Evolutionary conservation across 2,888 invertebrate species (phyloP).

Genomic region (Mamestra brassicae): DNA sequence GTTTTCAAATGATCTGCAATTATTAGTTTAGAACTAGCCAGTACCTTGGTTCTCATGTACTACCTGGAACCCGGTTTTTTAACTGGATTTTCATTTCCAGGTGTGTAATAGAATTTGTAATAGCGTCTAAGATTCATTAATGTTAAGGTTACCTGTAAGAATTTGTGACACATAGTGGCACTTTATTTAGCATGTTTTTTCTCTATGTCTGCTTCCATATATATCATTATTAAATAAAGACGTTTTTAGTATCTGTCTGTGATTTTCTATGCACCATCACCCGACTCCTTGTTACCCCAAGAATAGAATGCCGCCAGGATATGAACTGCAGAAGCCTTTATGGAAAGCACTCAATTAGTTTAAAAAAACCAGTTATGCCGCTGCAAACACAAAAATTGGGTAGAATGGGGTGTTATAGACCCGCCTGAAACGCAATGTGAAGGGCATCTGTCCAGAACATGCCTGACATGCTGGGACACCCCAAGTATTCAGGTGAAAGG

Average conservation of each 20-base stretch:
- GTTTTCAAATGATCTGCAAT: conserved; percentile 67
- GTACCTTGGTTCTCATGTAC: conserved; percentile 22
- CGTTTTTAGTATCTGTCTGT: background rate
- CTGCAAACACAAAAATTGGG: background rate
- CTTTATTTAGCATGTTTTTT: conserved; percentile 38
- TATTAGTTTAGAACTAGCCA: conserved; percentile 53
- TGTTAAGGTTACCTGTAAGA: conserved; percentile 38
- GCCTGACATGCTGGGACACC: too few species aligned
- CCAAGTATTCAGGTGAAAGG: too few species aligned
- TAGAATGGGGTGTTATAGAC: background rate
- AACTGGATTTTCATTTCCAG: conserved; percentile 38
- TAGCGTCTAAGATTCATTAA: conserved; percentile 27
- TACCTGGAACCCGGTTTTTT: conserved; percentile 34
- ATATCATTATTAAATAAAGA: background rate
- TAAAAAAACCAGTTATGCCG: too few species aligned
- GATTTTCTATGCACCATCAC: background rate
- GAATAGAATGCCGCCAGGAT: too few species aligned
- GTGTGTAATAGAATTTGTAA: conserved; percentile 21
- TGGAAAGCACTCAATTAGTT: too few species aligned
- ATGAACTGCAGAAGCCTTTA: too few species aligned
- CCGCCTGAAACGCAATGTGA: background rate
- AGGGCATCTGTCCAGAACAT: background rate
- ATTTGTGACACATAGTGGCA: conserved; percentile 59
- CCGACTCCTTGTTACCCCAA: background rate
- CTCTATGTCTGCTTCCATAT: background rate